These are phyloP conservation scores for Amphiprion clarkii DNA, from an alignment of 2,797 vertebrate genomes.

Conservation along the genomic window DNA sequence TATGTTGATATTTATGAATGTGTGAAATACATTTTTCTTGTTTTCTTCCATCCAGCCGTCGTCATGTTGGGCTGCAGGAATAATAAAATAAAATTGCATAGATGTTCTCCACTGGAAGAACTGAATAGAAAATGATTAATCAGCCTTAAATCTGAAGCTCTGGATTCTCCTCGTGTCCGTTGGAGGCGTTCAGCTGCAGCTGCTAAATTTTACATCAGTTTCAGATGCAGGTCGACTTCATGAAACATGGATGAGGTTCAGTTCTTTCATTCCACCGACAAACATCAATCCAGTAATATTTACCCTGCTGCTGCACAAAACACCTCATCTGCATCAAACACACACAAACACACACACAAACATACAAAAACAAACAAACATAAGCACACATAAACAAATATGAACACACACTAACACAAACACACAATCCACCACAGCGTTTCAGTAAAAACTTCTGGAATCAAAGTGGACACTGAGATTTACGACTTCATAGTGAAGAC, in stretches of 20 bases:
- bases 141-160: too few relatives aligned
- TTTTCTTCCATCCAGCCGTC: too few relatives aligned
- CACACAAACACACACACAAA: constrained; percentile 11
- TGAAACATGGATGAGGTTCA: constrained; percentile 66
- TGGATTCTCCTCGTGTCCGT: too few relatives aligned
- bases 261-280: background rate
- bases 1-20: too few relatives aligned
- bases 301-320: constrained; percentile 32
- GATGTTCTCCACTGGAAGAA: too few relatives aligned
- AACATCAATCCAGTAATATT: constrained; percentile 54
- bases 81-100: too few relatives aligned
- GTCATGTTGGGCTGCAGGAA: too few relatives aligned
- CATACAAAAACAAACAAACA: background rate
- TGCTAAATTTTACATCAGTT: background rate
- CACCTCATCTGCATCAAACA: constrained; percentile 22
- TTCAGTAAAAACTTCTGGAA: background rate
- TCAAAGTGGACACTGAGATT: constrained; percentile 20
- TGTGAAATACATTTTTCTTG: too few relatives aligned
- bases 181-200: background rate
- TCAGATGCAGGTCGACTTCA: constrained; percentile 25
- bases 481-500: background rate
- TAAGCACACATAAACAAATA: background rate
- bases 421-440: too few relatives aligned
- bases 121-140: too few relatives aligned
- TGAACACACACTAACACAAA: too few relatives aligned